Evolutionary conservation across 1,140 invertebrate species (phyloP).

Genomic region (Archivesica marissinica): DNA sequence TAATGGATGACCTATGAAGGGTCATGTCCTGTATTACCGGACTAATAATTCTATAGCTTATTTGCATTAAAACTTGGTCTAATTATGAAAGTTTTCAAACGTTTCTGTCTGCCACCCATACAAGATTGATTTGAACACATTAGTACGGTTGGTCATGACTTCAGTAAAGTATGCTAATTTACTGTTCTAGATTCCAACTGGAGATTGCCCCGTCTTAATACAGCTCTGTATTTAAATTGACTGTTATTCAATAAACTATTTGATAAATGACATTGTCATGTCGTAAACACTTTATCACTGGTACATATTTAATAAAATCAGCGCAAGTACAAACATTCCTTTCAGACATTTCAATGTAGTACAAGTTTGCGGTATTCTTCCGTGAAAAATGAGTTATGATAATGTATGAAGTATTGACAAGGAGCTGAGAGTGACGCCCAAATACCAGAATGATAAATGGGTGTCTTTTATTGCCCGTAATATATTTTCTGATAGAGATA

Average conservation of each 20-base stretch:
- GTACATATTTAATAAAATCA: conserved; percentile 10
- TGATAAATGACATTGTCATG: conserved; percentile 25
- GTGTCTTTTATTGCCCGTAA: background rate
- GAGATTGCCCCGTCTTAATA: too few species aligned
- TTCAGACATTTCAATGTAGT: conserved; percentile 1
- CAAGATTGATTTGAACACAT: too few species aligned
- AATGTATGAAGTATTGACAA: background rate
- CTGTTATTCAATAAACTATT: background rate
- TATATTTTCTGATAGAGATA: conserved; percentile 1
- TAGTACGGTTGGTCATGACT: too few species aligned
- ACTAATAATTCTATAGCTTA: too few species aligned
- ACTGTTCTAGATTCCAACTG: too few species aligned
- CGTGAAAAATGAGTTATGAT: background rate
- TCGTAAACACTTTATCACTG: background rate
- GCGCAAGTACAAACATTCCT: background rate
- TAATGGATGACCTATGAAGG: too few species aligned
- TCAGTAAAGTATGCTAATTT: too few species aligned
- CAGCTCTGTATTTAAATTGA: too few species aligned
- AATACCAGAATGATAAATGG: background rate
- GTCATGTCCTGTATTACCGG: too few species aligned
- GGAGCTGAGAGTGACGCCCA: background rate
- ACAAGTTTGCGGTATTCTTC: background rate
- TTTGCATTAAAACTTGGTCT: too few species aligned
- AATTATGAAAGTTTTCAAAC: too few species aligned
- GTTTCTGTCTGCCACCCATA: too few species aligned